Evolutionary conservation across 2,113 vertebrate genomes (phyloP).

Genomic region (Pontoporia blainvillei): DNA sequence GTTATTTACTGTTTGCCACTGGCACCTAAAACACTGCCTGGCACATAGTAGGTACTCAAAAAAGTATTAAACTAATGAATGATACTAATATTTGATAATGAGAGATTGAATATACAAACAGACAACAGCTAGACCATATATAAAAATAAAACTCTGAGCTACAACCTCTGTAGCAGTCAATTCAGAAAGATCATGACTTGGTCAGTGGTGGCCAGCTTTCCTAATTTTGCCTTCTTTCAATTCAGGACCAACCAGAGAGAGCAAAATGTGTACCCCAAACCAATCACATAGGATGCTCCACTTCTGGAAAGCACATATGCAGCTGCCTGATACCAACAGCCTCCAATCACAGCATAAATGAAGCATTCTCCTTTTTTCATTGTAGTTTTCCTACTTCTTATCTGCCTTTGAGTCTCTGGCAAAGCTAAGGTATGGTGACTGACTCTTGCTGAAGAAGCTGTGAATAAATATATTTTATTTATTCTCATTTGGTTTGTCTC

Average conservation of each 20-base stretch:
- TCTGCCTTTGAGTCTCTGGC: not conserved
- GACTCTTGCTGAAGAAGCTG: not conserved
- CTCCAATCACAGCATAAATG: not conserved
- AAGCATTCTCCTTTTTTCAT: not conserved
- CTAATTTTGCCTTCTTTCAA: not conserved
- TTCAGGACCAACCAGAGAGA: not conserved
- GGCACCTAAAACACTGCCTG: not conserved
- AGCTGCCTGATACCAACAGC: not conserved
- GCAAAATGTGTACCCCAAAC: not conserved
- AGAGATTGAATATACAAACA: not conserved
- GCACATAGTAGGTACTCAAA: not conserved
- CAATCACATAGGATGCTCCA: not conserved
- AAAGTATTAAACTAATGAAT: not conserved
- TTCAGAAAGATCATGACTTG: not conserved
- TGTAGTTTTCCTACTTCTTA: not conserved
- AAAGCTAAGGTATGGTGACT: not conserved
- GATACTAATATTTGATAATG: not conserved
- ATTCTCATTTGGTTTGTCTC: not conserved
- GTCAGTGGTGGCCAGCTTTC: not conserved
- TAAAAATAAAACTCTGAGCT: not conserved
- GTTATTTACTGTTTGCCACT: not conserved
- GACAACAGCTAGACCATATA: not conserved
- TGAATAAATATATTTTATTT: not conserved
- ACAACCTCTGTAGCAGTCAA: not conserved
- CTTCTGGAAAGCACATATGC: not conserved